Evolutionary conservation across 2,888 invertebrate genomes (phyloP), one percentile per base, ranked within the genome.

Genomic region (Coelopa pilipes): DNA sequence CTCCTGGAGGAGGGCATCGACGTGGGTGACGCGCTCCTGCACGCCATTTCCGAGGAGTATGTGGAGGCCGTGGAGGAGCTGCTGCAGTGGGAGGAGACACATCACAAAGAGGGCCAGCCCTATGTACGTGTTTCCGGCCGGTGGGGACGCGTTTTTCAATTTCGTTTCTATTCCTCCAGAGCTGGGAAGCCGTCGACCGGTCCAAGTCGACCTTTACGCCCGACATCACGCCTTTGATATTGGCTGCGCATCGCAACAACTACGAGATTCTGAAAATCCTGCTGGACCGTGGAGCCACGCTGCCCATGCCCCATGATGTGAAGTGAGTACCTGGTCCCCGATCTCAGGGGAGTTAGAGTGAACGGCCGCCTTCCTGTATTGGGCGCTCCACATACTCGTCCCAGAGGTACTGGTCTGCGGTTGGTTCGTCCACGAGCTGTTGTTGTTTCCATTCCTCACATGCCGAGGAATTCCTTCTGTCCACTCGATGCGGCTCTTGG

Each of bases 41-140:
- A 98, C 86, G 98, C 99, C 70, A 98, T 99, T 84, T 96, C 96
- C 85, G 98, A 99, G 88, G 98, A 99, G 85, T 99, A 98, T 85
- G 98, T 99, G 72, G 98, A 99, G 87, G 98, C 97, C 0, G 98
- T 98, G 5, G 98, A 99, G 88, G 89, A 97, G 65, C 90, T 99
- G 15, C 89, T 99, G 76, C 93, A 94, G 81, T 96, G 96, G 92
- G 96, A 97, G 86, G 96, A 97, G 85, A 90, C 91, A 7, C 90
- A 92, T 81, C 96, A 96, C 82, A 89, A 91, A 60, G 88, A 90
- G 11, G 95, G 95, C 46, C 90, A 93, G 78, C 92, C 93, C 77
- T 96, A 96, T 84, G 96, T 96, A 87, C 91, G 92, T 88, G 65
- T n/a, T 15, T 49, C 21, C 15, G 15, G 34, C 5, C 53, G 47